Base-by-base conservation (phyloP, 2,113 vertebrate species). In the Natator depressus region DNA sequence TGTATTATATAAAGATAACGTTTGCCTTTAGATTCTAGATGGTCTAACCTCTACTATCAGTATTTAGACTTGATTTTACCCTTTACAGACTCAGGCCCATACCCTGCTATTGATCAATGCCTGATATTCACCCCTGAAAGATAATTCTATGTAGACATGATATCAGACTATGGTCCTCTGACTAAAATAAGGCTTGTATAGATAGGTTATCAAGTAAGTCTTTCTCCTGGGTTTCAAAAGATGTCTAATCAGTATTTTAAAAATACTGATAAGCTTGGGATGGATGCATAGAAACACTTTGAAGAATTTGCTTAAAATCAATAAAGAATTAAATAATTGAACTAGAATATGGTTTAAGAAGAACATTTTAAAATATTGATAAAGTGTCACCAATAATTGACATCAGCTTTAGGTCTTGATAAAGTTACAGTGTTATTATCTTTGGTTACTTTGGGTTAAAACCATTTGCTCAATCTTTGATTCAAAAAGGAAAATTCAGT, bases 321-420 rank as follows among this genome's bases (percentile, higher is more conserved):
- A 95, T 93, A 50, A 83, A 89, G 65, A 98, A 97, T 87, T 84
- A 93, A 75, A 96, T 82, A 97, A 90, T 11, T 89, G 59, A 93
- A 80, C n/a, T 91, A 93, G 76, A 98, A 92, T 84, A 93, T 91
- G 38, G 25, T 51, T 95, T 97, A 97, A 95, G 57, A 96, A 95
- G 76, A 95, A 96, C 90, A 97, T 92, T 93, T 89, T 89, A 82
- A 93, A 90, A 65, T 89, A 97, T 97, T 94, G 97, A 97, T 97
- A 92, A 98, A 97, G 78, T 97, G 96, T 95, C 96, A 98, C 79
- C 93, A 87, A 2, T 54, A 97, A 96, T 97, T 85, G 97, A 51
- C 69, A 82, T 98, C 95, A 97, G 86, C 82, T 96, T 93, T 88
- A 94, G 20, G 42, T 90, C 53, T 94, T 97, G 54, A 85, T 94